Evolutionary conservation across 2,797 vertebrate genomes (phyloP).

Genomic region (Argya squamiceps): DNA sequence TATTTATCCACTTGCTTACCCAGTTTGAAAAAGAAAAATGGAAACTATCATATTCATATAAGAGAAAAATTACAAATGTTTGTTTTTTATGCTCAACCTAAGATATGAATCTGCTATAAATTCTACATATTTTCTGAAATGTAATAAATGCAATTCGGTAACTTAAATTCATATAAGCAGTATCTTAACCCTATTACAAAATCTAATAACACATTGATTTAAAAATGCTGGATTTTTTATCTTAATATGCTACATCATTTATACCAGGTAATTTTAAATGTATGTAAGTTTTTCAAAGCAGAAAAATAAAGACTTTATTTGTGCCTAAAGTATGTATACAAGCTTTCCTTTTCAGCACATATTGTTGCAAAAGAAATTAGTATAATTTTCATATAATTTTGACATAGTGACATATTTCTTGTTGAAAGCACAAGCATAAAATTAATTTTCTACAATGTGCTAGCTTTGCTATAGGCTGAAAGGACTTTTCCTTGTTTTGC

Average conservation of each 20-base stretch:
- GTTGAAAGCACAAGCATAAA: slow-evolving; percentile 2
- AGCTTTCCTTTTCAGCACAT: background rate
- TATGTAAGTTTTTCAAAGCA: background rate
- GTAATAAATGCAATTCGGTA: background rate
- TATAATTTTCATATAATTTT: background rate
- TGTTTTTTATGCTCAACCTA: background rate
- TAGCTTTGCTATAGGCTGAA: background rate
- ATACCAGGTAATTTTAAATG: background rate
- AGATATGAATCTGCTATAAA: background rate
- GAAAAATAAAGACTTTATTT: background rate
- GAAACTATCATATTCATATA: background rate
- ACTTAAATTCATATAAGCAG: slow-evolving; percentile 2
- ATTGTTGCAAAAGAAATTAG: background rate
- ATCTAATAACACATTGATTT: background rate
- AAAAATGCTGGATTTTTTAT: slow-evolving; percentile 28
- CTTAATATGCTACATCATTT: background rate
- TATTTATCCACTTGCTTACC: background rate
- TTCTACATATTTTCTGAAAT: background rate
- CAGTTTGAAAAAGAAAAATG: background rate
- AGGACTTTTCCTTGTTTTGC: background rate
- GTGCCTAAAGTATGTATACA: background rate
- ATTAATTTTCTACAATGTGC: slow-evolving; percentile 13
- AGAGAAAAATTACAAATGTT: background rate
- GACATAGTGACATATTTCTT: background rate
- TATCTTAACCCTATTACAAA: background rate